Evolutionary conservation across 2,888 invertebrate genomes (phyloP), one percentile per base, ranked within the genome.

Genomic region (Drepana falcataria): DNA sequence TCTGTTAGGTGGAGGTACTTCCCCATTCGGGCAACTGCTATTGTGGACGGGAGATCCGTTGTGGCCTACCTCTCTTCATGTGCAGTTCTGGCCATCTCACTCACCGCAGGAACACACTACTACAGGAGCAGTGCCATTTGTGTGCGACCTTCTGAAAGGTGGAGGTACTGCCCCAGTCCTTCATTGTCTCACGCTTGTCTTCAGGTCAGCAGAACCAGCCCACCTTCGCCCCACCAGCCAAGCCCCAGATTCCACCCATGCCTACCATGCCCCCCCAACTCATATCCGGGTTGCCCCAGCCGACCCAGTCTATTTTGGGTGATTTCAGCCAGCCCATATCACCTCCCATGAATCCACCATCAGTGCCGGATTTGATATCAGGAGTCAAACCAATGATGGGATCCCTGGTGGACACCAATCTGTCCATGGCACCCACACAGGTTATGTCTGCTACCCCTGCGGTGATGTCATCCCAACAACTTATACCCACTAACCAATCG

Each of bases 161-260:
- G 21, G 21, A 21, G 21, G 21, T 21, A 21, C 21, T 21, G 21
- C 21, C 21, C 21, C 21, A 21, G 21, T 21, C 21, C 21, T 21
- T 21, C 21, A 21, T 21, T 1, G 21, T 21, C 21, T 21, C 21
- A 33, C 34, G 35, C 21, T 41, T 44, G 48, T 41, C 48, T 48
- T n/a, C 21, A 33, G 49, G 47, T 54, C 34, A 0, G 21, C 21
- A 21, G 21, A 21, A 21, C 21, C 21, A 21, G 21, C 21, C 21
- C 21, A 21, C 21, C 21, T 84, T 87, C 60, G 80, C 83, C 5
- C 86, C 84, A n/a, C 81, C 86, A 7, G 63, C 80, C 34, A 83
- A 87, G 61, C 88, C 85, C 0, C 84, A 88, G 0, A 83, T 88
- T 4, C 88, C 87, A 0, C 85, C 87, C 0, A 83, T 86, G 83